A percentile compares a stretch with the other conserved stretches of the same genome.
Evolutionary conservation across 1,140 invertebrate species (phyloP).

Genomic region (Bombus affinis): DNA sequence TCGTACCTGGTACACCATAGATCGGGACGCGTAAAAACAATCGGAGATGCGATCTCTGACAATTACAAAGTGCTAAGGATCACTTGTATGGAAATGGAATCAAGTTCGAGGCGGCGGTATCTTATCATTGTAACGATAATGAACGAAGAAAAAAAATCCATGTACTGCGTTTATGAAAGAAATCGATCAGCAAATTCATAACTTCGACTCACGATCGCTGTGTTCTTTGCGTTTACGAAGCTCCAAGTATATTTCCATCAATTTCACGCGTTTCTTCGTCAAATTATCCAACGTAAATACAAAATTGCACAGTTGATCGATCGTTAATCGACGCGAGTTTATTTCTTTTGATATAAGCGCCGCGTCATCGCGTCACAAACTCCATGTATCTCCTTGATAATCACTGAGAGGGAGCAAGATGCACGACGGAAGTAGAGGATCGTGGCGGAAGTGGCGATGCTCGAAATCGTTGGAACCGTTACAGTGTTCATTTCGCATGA

Average conservation of each 20-base stretch:
- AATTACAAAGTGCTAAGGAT: not conserved
- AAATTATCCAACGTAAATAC: not conserved
- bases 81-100: not conserved
- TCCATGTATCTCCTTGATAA: not conserved
- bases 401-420: not conserved
- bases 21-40: not conserved
- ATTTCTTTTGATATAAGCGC: not conserved
- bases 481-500: conserved; percentile 1
- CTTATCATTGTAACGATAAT: conserved; percentile 27
- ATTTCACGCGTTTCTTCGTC: not conserved
- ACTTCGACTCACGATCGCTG: not conserved
- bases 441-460: conserved; percentile 19
- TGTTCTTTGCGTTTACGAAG: too few relatives aligned
- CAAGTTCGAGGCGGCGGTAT: not conserved
- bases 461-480: conserved; percentile 43
- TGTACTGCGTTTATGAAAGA: not conserved
- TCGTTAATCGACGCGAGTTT: not conserved
- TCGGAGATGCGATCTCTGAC: conserved; percentile 8
- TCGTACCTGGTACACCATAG: not conserved
- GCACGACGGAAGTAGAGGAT: not conserved
- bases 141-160: not conserved
- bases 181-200: not conserved
- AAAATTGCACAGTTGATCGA: not conserved
- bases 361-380: not conserved
- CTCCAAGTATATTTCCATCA: too few relatives aligned